phyloP scores from a whole-genome alignment of 1,140 invertebrate species.

The Araneus ventricosus region DNA sequence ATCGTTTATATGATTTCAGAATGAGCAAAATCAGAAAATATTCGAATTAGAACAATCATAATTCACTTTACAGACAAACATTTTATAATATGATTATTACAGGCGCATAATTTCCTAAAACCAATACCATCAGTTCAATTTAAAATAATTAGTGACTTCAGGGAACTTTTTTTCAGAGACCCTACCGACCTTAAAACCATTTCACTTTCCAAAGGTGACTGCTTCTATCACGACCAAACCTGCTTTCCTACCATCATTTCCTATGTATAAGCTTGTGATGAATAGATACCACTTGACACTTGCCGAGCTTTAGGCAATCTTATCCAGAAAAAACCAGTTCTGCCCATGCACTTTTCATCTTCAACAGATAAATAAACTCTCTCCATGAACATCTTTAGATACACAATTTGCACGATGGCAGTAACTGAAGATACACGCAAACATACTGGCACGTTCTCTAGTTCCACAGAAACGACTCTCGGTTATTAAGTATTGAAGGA shows the following conservation, averaged over 20 bases:
- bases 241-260: not conserved
- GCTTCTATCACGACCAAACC: no score
- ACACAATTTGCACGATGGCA: not conserved
- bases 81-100: no score
- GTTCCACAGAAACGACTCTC: constrained; percentile 6
- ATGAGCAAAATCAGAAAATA: no score
- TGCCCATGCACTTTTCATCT: not conserved
- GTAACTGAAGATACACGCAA: not conserved
- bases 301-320: not conserved
- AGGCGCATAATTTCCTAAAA: no score
- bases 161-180: no score
- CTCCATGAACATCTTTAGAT: not conserved
- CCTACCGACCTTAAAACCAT: no score
- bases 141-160: no score
- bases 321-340: not conserved
- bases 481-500: not conserved
- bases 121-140: no score
- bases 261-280: not conserved
- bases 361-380: not conserved
- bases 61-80: no score
- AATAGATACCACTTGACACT: not conserved
- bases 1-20: no score
- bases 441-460: not conserved
- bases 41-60: no score
- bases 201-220: no score